These are phyloP conservation scores for Hippoglossus stenolepis DNA, from an alignment of 2,113 vertebrate species.

Conservation along the genomic window DNA sequence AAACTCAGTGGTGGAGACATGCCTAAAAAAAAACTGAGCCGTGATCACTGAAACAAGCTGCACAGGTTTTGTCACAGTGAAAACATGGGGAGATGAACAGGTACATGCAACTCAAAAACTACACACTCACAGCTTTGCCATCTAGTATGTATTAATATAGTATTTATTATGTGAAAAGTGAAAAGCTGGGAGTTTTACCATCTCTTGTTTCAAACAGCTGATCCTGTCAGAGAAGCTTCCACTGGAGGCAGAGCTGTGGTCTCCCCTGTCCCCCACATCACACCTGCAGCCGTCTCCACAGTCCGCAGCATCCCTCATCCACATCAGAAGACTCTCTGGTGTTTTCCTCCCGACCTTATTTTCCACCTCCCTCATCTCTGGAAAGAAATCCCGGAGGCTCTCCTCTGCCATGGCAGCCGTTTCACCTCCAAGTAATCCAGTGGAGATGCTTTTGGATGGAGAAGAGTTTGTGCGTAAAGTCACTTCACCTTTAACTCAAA, in stretches of 20 bases:
- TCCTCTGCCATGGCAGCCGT: conserved; percentile 73
- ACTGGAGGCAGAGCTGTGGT: conserved; percentile 10
- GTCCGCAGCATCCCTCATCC: conserved; percentile 78
- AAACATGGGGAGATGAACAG: background rate
- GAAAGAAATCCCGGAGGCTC: conserved; percentile 61
- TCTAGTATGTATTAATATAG: background rate
- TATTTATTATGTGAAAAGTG: background rate
- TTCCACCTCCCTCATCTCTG: conserved; percentile 86
- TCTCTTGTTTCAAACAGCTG: conserved; percentile 83
- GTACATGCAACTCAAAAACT: background rate
- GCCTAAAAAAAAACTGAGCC: conserved; percentile 1
- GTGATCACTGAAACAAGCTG: conserved; percentile 46
- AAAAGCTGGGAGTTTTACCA: conserved; percentile 83
- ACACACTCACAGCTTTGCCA: background rate
- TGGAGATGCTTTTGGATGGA: conserved; percentile 6
- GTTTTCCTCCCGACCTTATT: conserved; percentile 86
- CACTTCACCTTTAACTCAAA: background rate
- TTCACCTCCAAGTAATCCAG: background rate
- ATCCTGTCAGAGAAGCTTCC: conserved; percentile 83
- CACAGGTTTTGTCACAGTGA: conserved; percentile 21
- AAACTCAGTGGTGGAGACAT: background rate
- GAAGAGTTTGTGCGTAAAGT: conserved; percentile 29
- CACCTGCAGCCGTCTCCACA: conserved; percentile 49
- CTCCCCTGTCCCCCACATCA: conserved; percentile 34
- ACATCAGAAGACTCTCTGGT: conserved; percentile 85